phyloP scores from a whole-genome alignment of 2,797 vertebrate species.

The Xenopus petersii region DNA sequence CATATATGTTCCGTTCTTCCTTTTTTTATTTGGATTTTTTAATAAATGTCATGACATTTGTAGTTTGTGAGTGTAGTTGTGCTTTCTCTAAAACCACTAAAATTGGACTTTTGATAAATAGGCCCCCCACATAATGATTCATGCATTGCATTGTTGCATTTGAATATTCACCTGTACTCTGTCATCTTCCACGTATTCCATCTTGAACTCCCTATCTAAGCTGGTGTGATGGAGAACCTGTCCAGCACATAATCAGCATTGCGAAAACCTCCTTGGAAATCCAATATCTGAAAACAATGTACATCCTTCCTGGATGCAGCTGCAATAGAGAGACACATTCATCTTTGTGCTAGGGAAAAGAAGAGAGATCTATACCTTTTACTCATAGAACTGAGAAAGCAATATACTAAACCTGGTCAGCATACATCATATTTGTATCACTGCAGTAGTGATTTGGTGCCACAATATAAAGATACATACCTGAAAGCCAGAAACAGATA shows the following conservation, averaged over 20 bases:
- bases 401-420: too few species aligned
- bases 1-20: too few species aligned
- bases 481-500: neutral
- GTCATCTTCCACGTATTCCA: neutral
- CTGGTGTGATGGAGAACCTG: constrained; percentile 6
- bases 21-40: too few species aligned
- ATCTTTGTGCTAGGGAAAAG: neutral
- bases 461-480: neutral
- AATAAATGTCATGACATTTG: too few species aligned
- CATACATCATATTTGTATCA: neutral
- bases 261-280: constrained; percentile 8
- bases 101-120: too few species aligned
- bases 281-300: constrained; percentile 17
- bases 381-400: too few species aligned
- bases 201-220: neutral
- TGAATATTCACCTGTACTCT: neutral
- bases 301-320: constrained; percentile 2
- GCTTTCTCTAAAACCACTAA: too few species aligned
- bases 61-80: too few species aligned
- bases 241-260: constrained; percentile 11
- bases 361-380: too few species aligned
- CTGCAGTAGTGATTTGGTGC: neutral
- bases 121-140: too few species aligned
- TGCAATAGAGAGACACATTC: constrained; percentile 10
- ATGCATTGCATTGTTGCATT: too few species aligned